A percentile compares a stretch with the other conserved stretches of the same genome.
Evolutionary conservation across 2,888 invertebrate species (phyloP).

Genomic region (Andrena hattorfiana): DNA sequence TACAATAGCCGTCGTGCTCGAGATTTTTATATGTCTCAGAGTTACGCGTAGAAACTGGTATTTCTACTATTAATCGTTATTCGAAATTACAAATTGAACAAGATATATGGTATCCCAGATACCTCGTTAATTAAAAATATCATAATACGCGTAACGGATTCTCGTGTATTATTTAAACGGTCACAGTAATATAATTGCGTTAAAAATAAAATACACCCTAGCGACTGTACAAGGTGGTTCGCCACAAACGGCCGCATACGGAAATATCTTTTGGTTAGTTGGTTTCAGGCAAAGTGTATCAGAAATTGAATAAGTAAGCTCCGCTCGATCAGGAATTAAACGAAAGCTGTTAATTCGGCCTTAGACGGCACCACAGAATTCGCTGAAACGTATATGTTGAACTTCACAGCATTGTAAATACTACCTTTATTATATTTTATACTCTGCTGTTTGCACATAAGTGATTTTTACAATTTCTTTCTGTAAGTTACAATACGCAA

Average conservation of each 20-base stretch:
- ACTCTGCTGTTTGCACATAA: conserved; percentile 69
- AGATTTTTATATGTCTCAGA: conserved; percentile 26
- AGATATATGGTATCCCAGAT: conserved; percentile 37
- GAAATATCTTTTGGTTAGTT: too few relatives aligned
- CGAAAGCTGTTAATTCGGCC: conserved; percentile 31
- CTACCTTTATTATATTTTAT: conserved; percentile 70
- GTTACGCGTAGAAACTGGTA: conserved; percentile 5
- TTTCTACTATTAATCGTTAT: conserved; percentile 34
- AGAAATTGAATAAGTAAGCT: not conserved
- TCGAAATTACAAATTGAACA: conserved; percentile 21
- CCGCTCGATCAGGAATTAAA: not conserved
- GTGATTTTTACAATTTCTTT: conserved; percentile 66
- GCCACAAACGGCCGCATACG: not conserved
- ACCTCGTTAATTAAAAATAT: conserved; percentile 37
- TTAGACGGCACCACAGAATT: conserved; percentile 65
- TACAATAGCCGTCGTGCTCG: conserved; percentile 21
- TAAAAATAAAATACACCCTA: not conserved
- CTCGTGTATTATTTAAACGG: conserved; percentile 2
- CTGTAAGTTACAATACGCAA: conserved; percentile 47
- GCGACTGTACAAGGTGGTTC: not conserved
- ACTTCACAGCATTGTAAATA: conserved; percentile 66
- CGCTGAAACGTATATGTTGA: conserved; percentile 52
- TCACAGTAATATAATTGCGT: conserved; percentile 1
- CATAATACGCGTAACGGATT: conserved; percentile 19
- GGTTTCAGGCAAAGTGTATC: too few relatives aligned